phyloP scores from a whole-genome alignment of 2,113 vertebrate species.

The Tinamus guttatus region DNA sequence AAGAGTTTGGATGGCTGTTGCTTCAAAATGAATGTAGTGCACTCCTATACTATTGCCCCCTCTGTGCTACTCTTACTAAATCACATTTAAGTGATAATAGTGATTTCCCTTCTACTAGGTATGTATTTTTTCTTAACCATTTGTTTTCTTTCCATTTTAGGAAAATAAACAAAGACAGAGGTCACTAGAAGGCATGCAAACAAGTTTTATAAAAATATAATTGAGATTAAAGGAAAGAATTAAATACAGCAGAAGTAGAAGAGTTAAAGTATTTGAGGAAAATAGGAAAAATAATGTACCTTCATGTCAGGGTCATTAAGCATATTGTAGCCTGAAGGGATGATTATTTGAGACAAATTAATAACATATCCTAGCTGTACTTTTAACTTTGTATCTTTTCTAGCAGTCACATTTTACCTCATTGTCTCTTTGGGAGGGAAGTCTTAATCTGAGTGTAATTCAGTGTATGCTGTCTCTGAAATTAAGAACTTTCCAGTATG shows the following conservation, averaged over 20 bases:
- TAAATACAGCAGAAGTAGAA: not conserved
- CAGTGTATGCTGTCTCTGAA: not conserved
- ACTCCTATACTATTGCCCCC: not conserved
- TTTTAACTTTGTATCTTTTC: not conserved
- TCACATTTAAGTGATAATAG: not conserved
- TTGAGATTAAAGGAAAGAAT: constrained; percentile 16
- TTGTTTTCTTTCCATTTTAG: not conserved
- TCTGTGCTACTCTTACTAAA: not conserved
- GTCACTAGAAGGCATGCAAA: not conserved
- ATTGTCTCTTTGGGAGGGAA: not conserved
- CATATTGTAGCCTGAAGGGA: not conserved
- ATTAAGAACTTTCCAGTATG: not conserved
- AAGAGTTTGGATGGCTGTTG: not conserved
- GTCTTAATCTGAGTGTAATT: not conserved
- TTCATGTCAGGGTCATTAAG: constrained; percentile 10
- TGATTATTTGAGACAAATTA: not conserved
- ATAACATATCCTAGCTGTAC: not conserved
- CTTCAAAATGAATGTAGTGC: constrained; percentile 4
- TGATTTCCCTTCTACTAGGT: not conserved
- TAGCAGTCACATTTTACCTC: not conserved
- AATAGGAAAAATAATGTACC: not conserved
- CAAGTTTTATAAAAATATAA: not conserved
- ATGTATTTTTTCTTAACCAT: not conserved
- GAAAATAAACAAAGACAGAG: not conserved
- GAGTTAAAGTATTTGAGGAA: not conserved